phyloP scores from a whole-genome alignment of 92 coral and sea anemone genomes.

The Montipora capitata region DNA sequence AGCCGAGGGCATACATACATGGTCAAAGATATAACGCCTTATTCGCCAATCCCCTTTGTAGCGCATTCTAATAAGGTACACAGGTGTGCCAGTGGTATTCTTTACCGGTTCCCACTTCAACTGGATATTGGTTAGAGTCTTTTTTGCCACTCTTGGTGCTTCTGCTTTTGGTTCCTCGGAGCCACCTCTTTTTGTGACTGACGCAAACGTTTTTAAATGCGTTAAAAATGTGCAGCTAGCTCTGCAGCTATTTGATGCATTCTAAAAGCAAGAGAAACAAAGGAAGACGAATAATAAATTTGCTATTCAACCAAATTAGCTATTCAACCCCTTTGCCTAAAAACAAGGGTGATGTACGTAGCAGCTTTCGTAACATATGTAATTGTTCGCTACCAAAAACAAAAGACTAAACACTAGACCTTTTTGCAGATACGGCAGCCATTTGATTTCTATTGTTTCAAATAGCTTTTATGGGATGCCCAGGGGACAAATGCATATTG shows the following conservation, averaged over 20 bases:
- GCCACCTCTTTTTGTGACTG: conserved; percentile 32
- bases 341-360: too few relatives aligned
- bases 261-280: conserved; percentile 30
- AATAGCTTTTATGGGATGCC: too few relatives aligned
- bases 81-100: conserved; percentile 57
- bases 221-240: conserved; percentile 65
- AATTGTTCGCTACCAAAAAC: too few relatives aligned
- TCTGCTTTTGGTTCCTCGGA: conserved; percentile 29
- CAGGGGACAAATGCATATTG: rapidly evolving
- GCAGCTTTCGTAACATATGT: too few relatives aligned
- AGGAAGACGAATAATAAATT: too few relatives aligned
- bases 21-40: neutral
- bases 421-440: too few relatives aligned
- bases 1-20: neutral
- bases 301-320: too few relatives aligned
- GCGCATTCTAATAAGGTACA: conserved; percentile 62
- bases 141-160: conserved; percentile 37
- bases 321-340: too few relatives aligned
- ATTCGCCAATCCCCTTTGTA: neutral
- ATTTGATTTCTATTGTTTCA: too few relatives aligned
- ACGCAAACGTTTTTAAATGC: conserved; percentile 25
- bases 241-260: conserved; percentile 40
- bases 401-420: too few relatives aligned
- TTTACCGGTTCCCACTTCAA: conserved; percentile 71
- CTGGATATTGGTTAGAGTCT: conserved; percentile 33